Evolutionary conservation across 2,113 vertebrate genomes (phyloP), one percentile per base, ranked within the genome.

Genomic region (Thamnaconus septentrionalis): DNA sequence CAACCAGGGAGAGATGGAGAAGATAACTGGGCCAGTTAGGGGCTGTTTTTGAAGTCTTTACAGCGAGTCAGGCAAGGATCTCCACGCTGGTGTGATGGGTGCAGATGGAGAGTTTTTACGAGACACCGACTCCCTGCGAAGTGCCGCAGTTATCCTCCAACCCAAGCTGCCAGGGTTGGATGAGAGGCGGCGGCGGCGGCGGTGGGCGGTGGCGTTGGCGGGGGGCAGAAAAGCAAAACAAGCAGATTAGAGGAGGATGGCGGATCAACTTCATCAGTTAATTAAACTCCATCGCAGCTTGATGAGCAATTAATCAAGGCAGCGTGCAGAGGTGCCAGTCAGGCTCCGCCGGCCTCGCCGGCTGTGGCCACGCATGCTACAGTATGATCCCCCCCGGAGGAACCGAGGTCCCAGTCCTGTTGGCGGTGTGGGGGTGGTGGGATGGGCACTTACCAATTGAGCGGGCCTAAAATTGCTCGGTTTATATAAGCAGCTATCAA

Each of bases 221-320:
- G 3, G 11, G 48, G 76, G 78, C 61, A 56, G 72, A 65, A 79
- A 69, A 53, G 50, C 61, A 59, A 57, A 76, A 75, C 61, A 63
- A 73, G 60, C 61, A 84, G 80, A 87, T 88, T 85, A 85, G 72
- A 66, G 76, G 79, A 84, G 81, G 85, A 88, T 85, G 71, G 75
- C 75, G 85, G 76, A 88, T 89, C 80, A 77, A 86, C 83, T 89
- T 80, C 86, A 87, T 89, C 87, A 90, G 82, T 90, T 91, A 91
- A 93, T 93, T 91, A 89, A 91, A 90, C 85, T 88, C 85, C 87
- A 89, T 87, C 91, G 88, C 76, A 75, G 78, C 82, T 87, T 89
- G 85, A 91, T 91, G 88, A 92, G 85, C 89, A 91, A 93, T 93
- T 94, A 93, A 92, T 92, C 88, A 91, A 79, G 81, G 67, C 81